Conservation (phyloP, 2,113 vertebrate species). For the Chauna torquata region DNA sequence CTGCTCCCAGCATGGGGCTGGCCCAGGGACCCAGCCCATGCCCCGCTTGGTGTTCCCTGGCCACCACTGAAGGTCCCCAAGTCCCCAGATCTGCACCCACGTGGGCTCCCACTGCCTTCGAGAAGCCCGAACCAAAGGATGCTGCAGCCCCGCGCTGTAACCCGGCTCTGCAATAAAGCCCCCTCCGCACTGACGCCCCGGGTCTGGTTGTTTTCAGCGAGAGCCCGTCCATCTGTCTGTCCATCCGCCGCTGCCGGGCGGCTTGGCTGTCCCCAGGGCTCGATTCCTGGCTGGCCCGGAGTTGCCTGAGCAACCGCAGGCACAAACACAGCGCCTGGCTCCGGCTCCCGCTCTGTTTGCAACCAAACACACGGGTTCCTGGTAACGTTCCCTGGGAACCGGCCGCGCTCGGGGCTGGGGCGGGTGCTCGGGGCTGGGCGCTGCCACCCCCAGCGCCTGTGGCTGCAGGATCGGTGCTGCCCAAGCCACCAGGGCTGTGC, state of each 20-base stretch:
- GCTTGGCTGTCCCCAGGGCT: background rate
- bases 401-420: background rate
- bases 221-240: background rate
- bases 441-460: background rate
- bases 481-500: rapidly evolving
- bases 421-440: rapidly evolving
- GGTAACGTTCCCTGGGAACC: conserved; percentile 77
- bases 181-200: background rate
- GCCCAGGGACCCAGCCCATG: background rate
- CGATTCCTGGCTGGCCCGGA: conserved; percentile 37
- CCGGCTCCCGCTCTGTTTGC: conserved; percentile 69
- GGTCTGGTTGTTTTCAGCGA: background rate
- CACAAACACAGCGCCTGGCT: conserved; percentile 77
- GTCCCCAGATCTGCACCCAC: background rate
- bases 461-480: background rate
- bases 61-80: background rate
- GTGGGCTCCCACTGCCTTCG: background rate
- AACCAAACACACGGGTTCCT: conserved; percentile 78
- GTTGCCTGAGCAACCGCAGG: conserved; percentile 71
- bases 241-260: background rate
- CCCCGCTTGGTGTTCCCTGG: background rate
- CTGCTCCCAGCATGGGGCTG: background rate
- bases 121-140: conserved; percentile 36
- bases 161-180: conserved; percentile 65
- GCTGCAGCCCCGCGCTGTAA: conserved; percentile 31